Conservation (phyloP, 2,888 invertebrate species). For the Microctonus hyperodae region DNA sequence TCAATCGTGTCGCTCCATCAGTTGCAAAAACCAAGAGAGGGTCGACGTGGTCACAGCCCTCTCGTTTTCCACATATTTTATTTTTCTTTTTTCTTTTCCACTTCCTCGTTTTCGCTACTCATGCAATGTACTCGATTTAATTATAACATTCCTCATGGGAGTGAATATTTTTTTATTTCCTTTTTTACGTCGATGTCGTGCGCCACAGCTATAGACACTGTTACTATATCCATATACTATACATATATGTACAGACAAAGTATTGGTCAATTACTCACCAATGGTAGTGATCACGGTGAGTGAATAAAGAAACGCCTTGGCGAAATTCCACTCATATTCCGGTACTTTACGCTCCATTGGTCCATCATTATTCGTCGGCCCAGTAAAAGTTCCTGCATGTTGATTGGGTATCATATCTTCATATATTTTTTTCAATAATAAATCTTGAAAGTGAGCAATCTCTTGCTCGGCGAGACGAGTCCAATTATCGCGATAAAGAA, state of each 20-base stretch:
- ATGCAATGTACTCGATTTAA: conserved; percentile 23
- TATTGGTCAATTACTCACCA: conserved; percentile 69
- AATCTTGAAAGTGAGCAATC: conserved; percentile 83
- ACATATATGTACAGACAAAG: too few species aligned
- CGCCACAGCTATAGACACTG: neutral
- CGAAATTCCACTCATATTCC: conserved; percentile 86
- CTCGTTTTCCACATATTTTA: neutral
- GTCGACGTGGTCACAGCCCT: neutral
- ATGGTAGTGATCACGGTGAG: conserved; percentile 92
- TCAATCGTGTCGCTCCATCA: conserved; percentile 14
- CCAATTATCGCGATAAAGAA: conserved; percentile 90
- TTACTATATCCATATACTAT: neutral
- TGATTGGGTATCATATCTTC: conserved; percentile 74
- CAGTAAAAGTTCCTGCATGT: conserved; percentile 63
- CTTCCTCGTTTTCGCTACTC: neutral
- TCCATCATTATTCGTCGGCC: conserved; percentile 43
- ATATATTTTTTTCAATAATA: conserved; percentile 79
- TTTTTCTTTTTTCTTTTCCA: neutral
- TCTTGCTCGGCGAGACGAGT: conserved; percentile 81
- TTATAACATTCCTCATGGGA: conserved; percentile 20
- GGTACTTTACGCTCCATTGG: conserved; percentile 52
- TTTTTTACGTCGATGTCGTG: neutral
- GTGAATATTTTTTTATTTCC: conserved; percentile 4
- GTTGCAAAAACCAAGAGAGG: neutral
- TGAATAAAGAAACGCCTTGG: conserved; percentile 92